phyloP scores from a whole-genome alignment of 2,113 vertebrate species.

The Platysteira castanea region DNA sequence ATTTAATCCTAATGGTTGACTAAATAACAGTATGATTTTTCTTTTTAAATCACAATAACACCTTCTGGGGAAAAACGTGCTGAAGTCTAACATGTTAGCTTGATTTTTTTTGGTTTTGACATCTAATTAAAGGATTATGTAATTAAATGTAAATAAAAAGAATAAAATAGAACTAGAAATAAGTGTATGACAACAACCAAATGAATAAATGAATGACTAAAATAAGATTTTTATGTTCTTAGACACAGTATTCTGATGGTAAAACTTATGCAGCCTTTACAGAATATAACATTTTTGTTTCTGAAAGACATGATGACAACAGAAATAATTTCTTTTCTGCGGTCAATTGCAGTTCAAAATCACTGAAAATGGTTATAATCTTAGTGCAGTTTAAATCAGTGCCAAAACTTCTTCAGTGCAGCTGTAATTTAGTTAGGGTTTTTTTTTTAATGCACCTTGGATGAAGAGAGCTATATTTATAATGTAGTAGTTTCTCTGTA shows the following conservation, averaged over 20 bases:
- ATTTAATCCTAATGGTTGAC: constrained; percentile 40
- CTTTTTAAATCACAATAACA: constrained; percentile 53
- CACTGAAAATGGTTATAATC: background rate
- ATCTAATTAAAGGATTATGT: constrained; percentile 9
- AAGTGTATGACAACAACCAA: background rate
- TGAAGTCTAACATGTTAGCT: constrained; percentile 26
- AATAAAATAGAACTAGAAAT: background rate
- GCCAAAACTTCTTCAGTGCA: background rate
- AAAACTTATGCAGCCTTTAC: background rate
- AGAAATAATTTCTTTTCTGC: background rate
- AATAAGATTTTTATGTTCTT: background rate
- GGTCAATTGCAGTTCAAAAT: background rate
- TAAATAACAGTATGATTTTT: constrained; percentile 32
- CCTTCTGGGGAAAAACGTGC: constrained; percentile 26
- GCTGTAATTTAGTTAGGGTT: background rate
- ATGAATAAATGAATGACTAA: background rate
- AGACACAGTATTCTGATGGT: background rate
- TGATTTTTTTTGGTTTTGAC: background rate
- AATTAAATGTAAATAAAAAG: constrained; percentile 38
- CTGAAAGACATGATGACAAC: background rate
- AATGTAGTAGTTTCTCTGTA: background rate
- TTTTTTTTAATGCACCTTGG: background rate
- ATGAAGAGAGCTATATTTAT: background rate
- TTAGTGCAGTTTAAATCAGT: background rate
- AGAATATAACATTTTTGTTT: background rate